Percentiles rank a stretch among this genome's conserved stretches.
phyloP scores from a whole-genome alignment of 1,140 invertebrate genomes.

The Bemisia tabaci region DNA sequence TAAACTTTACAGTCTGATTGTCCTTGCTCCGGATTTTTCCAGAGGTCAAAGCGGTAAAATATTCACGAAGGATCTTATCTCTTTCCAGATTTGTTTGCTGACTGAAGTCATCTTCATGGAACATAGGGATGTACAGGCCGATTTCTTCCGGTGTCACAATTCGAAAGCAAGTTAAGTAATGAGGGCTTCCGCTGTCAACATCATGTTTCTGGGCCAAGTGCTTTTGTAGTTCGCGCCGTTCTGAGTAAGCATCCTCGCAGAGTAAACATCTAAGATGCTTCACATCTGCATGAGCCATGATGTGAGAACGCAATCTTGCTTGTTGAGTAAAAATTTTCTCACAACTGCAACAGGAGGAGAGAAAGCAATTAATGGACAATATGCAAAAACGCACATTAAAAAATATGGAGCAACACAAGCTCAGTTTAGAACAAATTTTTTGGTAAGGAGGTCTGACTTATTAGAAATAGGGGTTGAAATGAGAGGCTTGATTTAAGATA shows the following conservation, averaged over 20 bases:
- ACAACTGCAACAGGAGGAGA: slow-evolving; percentile 14
- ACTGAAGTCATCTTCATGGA: not conserved
- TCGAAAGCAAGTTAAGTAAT: slow-evolving; percentile 20
- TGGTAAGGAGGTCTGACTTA: too few relatives aligned
- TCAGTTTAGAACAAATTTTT: too few relatives aligned
- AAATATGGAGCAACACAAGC: too few relatives aligned
- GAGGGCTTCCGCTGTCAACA: slow-evolving; percentile 17
- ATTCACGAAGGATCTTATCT: slow-evolving; percentile 4
- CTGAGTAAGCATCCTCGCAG: slow-evolving; percentile 20
- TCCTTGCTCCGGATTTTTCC: slow-evolving; percentile 3
- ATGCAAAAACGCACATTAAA: not conserved
- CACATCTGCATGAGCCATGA: slow-evolving; percentile 22
- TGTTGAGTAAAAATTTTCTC: slow-evolving; percentile 17
- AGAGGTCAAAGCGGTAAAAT: slow-evolving; percentile 1
- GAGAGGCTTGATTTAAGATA: too few relatives aligned
- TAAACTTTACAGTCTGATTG: not conserved
- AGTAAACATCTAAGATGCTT: slow-evolving; percentile 20
- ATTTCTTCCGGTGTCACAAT: slow-evolving; percentile 19
- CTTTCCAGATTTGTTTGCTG: slow-evolving; percentile 2
- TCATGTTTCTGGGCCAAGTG: slow-evolving; percentile 19
- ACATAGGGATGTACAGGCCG: slow-evolving; percentile 17
- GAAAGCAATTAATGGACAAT: not conserved
- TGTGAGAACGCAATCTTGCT: slow-evolving; percentile 17
- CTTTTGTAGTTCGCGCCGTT: slow-evolving; percentile 17
- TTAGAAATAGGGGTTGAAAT: too few relatives aligned